Base-by-base conservation (phyloP, 2,113 vertebrate genomes). In the Anthoscopus minutus region DNA sequence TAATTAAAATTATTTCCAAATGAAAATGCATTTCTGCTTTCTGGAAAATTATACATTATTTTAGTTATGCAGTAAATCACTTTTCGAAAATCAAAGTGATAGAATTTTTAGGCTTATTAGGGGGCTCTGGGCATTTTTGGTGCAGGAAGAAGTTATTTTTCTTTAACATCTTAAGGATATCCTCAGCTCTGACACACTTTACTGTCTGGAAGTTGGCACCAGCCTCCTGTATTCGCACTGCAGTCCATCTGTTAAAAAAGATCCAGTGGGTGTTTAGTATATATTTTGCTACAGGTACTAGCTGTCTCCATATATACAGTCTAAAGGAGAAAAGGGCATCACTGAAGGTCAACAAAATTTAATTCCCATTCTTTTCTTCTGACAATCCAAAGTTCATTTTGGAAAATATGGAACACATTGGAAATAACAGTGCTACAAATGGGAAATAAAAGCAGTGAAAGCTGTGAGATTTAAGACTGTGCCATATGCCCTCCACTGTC, bases 231-330 rank as follows among this genome's bases (percentile, higher is more conserved):
- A 40, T 31, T 42, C 65, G 81, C 48, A 45, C 73, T 84, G 90
- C 86, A 94, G 91, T 90, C 97, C 98, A 98, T 98, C 98, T 98
- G 98, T 98, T 97, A 93, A 97, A 89, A 97, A 95, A 97, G 84
- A 95, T 86, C 86, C 81, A 78, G 92, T 84, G 78, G 94, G 74
- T 65, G n/a, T 61, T 88, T 81, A 83, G 94, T 86, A 92, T 56
- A 64, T 3, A 21, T 20, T 71, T 95, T 96, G 70, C 79, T 93
- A 94, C 40, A 90, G 78, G 91, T 96, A 87, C 77, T 92, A 79
- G 51, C 62, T 86, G 38, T 77, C 79, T 95, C 50, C 73, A 86
- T 58, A 86, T 74, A 89, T 11, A 37, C 16, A 31, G 13, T 50
- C 44, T 73, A 92, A 73, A 65, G 77, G 40, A 84, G 66, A 47